phyloP scores from a whole-genome alignment of 1,140 invertebrate genomes.

The Drosophila nasuta region DNA sequence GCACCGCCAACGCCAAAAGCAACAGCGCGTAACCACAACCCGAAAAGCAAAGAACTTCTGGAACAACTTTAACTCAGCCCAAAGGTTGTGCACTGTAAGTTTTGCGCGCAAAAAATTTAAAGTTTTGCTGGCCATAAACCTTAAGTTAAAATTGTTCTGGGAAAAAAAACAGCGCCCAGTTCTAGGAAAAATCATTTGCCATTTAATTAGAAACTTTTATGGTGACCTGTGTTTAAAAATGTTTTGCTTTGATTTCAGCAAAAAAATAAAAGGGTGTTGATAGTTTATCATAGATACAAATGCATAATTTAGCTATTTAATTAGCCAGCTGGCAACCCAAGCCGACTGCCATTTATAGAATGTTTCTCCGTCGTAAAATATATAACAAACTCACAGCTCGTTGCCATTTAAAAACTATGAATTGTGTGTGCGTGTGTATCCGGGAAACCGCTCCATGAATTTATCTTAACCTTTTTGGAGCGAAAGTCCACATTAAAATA shows the following conservation, averaged over 20 bases:
- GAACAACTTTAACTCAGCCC: conserved; percentile 7
- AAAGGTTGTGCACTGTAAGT: conserved; percentile 34
- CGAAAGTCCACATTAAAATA: conserved; percentile 36
- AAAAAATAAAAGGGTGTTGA: conserved; percentile 5
- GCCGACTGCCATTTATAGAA: not conserved
- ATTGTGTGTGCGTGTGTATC: conserved; percentile 5
- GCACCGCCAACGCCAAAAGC: conserved; percentile 12
- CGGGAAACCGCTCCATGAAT: conserved; percentile 26
- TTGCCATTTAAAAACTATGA: conserved; percentile 15
- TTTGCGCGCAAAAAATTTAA: conserved; percentile 31
- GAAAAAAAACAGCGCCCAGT: conserved; percentile 17
- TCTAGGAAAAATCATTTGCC: conserved; percentile 22
- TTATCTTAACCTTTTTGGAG: conserved; percentile 36
- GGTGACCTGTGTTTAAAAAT: conserved; percentile 14
- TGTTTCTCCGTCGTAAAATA: not conserved
- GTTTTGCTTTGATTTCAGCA: not conserved
- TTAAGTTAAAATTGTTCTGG: conserved; percentile 41
- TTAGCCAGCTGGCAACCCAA: not conserved
- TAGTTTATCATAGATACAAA: conserved; percentile 8
- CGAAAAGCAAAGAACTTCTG: conserved; percentile 15
- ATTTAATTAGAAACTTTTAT: conserved; percentile 13
- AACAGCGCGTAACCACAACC: conserved; percentile 74
- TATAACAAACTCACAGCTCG: not conserved
- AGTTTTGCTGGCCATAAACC: conserved; percentile 29
- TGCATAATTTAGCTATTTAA: conserved; percentile 10